phyloP scores from a whole-genome alignment of 2,888 invertebrate species.

The Trachelus iudaicus region DNA sequence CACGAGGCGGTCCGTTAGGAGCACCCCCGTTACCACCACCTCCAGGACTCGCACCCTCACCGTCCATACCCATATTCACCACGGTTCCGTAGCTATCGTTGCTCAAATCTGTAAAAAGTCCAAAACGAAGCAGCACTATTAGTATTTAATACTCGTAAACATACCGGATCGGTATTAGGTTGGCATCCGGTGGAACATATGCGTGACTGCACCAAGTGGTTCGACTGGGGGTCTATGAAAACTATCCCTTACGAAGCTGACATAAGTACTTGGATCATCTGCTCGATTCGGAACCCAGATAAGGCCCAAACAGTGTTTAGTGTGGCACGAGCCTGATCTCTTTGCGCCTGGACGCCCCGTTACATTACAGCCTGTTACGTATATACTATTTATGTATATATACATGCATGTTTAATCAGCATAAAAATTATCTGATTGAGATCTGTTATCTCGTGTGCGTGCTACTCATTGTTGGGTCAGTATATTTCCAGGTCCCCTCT shows the following conservation, averaged over 20 bases:
- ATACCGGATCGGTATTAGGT: background rate
- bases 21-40: slow-evolving; percentile 68
- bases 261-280: background rate
- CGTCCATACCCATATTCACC: slow-evolving; percentile 83
- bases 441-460: background rate
- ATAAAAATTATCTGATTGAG: background rate
- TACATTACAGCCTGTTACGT: background rate
- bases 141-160: background rate
- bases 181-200: background rate
- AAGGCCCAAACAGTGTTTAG: background rate
- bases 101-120: slow-evolving; percentile 75
- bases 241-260: background rate
- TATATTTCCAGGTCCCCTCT: background rate
- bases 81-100: slow-evolving; percentile 91
- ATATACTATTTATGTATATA: background rate
- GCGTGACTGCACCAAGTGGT: background rate
- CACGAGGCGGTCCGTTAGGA: slow-evolving; percentile 66
- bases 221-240: background rate
- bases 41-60: slow-evolving; percentile 81
- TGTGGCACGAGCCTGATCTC: background rate
- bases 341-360: background rate
- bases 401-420: background rate
- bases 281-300: background rate
- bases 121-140: slow-evolving; percentile 24
- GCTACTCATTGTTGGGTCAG: background rate